A percentile compares a stretch with the other conserved stretches of the same genome.
These are phyloP conservation scores for Abrostola triplasia DNA, from an alignment of 2,888 invertebrate species.

Conservation along the genomic window DNA sequence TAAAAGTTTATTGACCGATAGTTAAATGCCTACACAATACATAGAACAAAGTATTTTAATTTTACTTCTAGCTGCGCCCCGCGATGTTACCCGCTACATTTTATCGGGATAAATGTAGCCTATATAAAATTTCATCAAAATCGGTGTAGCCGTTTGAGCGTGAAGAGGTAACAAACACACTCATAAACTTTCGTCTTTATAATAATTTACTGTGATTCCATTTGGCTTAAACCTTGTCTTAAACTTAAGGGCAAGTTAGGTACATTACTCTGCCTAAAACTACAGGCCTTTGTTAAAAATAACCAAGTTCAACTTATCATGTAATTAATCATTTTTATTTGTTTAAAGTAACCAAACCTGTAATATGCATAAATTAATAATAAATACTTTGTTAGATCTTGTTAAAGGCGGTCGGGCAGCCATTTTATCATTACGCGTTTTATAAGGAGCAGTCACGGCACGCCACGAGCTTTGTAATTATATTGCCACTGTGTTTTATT, in stretches of 20 bases:
- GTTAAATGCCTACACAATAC: too few relatives aligned
- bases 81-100: too few relatives aligned
- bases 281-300: slow-evolving; percentile 21
- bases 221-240: too few relatives aligned
- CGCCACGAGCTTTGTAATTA: slow-evolving; percentile 45
- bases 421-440: slow-evolving; percentile 61
- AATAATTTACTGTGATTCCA: too few relatives aligned
- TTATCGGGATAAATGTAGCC: too few relatives aligned
- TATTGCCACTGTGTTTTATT: slow-evolving; percentile 33
- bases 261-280: slow-evolving; percentile 12
- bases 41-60: too few relatives aligned
- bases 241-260: not conserved
- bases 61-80: too few relatives aligned
- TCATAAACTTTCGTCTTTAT: too few relatives aligned
- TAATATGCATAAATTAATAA: slow-evolving; percentile 63
- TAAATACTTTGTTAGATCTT: slow-evolving; percentile 60
- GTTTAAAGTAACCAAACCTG: slow-evolving; percentile 58
- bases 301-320: slow-evolving; percentile 30
- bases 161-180: too few relatives aligned
- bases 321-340: slow-evolving; percentile 69
- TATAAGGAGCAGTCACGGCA: slow-evolving; percentile 71
- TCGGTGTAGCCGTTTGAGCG: too few relatives aligned
- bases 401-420: slow-evolving; percentile 55
- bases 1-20: too few relatives aligned
- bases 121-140: too few relatives aligned